A percentile compares a stretch with the other conserved stretches of the same genome.
These are phyloP conservation scores for Macroteleia sp. DNA, from an alignment of 2,888 invertebrate species.

Conservation along the genomic window DNA sequence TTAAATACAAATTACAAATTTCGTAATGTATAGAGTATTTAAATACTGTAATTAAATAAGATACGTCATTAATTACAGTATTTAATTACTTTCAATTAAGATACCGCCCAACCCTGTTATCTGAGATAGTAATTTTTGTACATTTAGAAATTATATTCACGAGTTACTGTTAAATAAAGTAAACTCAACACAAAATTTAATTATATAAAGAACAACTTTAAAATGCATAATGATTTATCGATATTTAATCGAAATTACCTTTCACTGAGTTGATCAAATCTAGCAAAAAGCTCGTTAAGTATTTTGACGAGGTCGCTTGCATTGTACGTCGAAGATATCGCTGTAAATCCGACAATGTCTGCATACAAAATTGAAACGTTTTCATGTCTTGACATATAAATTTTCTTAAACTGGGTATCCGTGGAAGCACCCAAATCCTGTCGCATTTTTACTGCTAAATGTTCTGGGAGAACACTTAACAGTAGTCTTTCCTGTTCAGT, in stretches of 20 bases:
- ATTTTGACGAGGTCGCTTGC: slow-evolving; percentile 98
- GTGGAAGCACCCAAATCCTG: slow-evolving; percentile 94
- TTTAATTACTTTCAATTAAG: no score
- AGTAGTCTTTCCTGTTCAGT: slow-evolving; percentile 96
- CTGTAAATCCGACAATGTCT: slow-evolving; percentile 98
- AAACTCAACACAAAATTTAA: no score
- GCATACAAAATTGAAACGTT: slow-evolving; percentile 99
- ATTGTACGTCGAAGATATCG: slow-evolving; percentile 96
- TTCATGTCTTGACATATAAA: slow-evolving; percentile 98
- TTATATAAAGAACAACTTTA: no score
- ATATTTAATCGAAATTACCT: slow-evolving; percentile 71
- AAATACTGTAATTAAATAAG: no score
- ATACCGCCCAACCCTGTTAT: no score
- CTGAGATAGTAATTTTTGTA: no score
- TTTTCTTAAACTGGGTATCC: slow-evolving; percentile 98
- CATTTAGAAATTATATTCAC: no score
- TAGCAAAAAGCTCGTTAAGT: slow-evolving; percentile 96
- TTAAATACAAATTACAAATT: no score
- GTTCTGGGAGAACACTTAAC: slow-evolving; percentile 96
- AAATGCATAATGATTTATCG: no score
- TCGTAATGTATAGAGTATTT: no score
- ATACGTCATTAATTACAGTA: no score
- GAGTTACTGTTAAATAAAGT: no score
- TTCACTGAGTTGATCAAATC: slow-evolving; percentile 93
- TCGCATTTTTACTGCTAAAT: slow-evolving; percentile 98